Percentiles rank a stretch among this genome's conserved stretches.
Conservation (phyloP, 1,140 invertebrate species). For the Heliconius nattereri region DNA sequence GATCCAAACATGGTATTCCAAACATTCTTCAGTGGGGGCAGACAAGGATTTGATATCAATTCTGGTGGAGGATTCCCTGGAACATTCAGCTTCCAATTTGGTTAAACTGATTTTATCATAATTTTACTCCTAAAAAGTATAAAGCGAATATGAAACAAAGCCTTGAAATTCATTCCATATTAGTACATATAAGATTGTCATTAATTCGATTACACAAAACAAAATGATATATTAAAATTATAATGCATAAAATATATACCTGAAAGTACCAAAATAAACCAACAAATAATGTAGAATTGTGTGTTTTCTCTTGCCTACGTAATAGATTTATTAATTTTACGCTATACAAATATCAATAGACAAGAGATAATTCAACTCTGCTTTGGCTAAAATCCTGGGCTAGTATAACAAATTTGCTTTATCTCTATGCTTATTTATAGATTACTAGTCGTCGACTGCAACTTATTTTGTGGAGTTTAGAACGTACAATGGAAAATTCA, state of each 20-base stretch:
- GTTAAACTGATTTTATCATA: constrained; percentile 65
- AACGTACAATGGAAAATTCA: no score
- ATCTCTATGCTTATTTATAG: no score
- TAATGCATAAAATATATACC: neutral
- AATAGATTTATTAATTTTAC: constrained; percentile 17
- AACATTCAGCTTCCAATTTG: constrained; percentile 86
- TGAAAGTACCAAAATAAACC: constrained; percentile 41
- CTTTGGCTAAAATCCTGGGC: neutral
- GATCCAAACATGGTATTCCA: constrained; percentile 91
- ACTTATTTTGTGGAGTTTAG: no score
- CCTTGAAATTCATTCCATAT: constrained; percentile 46
- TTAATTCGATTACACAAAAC: constrained; percentile 1
- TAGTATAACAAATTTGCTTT: neutral
- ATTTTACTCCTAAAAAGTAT: neutral
- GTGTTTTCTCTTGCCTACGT: constrained; percentile 29
- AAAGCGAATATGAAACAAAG: constrained; percentile 2
- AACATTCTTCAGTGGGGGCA: constrained; percentile 86
- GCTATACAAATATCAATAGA: constrained; percentile 5
- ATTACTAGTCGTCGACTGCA: no score
- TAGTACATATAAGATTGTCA: constrained; percentile 30
- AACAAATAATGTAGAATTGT: constrained; percentile 35
- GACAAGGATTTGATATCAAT: constrained; percentile 76
- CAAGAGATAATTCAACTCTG: constrained; percentile 4
- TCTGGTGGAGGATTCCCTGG: constrained; percentile 77
- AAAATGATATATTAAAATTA: neutral